A percentile compares a stretch with the other conserved stretches of the same genome.
Conservation (phyloP, 2,797 vertebrate genomes). For the Neosilurus hyrtlii region DNA sequence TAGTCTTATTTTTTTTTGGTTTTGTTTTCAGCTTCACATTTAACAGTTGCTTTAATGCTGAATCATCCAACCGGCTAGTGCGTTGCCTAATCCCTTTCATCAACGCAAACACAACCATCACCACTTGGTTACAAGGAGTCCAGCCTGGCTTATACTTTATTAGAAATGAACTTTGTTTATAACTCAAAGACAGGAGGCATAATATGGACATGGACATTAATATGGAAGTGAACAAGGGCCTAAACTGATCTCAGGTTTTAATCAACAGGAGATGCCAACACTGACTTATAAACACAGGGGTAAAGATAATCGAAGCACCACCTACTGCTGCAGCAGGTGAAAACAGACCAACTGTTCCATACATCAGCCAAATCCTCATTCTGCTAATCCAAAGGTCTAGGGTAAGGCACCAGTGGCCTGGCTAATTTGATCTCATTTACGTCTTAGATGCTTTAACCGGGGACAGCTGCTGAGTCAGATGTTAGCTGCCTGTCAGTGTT, state of each 20-base stretch:
- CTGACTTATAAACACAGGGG: background rate
- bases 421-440: constrained; percentile 45
- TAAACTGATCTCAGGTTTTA: background rate
- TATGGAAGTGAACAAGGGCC: too few relatives aligned
- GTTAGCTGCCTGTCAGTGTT: constrained; percentile 9
- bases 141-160: background rate
- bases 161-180: background rate
- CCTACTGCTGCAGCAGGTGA: background rate
- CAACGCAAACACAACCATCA: background rate
- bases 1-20: background rate
- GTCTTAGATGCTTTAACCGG: constrained; percentile 18
- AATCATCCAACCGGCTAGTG: background rate
- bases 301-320: background rate
- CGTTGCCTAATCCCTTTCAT: too few relatives aligned
- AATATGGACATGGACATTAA: background rate
- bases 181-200: background rate
- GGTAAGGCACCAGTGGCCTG: constrained; percentile 13
- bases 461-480: constrained; percentile 43
- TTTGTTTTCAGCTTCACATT: background rate
- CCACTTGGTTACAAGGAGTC: too few relatives aligned
- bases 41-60: background rate
- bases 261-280: background rate
- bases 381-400: constrained; percentile 31
- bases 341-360: background rate
- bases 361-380: background rate